Base-by-base conservation (phyloP, 2,797 vertebrate species). In the Meriones psammophilus region DNA sequence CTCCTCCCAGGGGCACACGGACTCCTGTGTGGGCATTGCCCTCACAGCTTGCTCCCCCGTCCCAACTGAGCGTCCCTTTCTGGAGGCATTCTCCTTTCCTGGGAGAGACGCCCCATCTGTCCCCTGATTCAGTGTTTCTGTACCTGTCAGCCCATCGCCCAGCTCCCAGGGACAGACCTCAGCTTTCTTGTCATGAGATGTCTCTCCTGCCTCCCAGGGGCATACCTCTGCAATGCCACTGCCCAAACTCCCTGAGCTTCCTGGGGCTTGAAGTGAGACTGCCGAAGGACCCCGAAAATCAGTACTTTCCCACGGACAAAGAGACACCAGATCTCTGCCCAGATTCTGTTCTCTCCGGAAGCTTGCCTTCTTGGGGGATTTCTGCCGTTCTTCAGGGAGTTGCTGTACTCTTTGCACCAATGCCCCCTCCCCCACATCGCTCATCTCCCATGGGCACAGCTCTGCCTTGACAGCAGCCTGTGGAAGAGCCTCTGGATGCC, bases 371-470 rank as follows among this genome's bases (percentile, higher is more conserved):
- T 77, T 56, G 33, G 83, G 81, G 12, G 26, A 17, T 26, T 96
- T 68, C 89, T 92, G 96, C 86, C 78, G 86, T 76, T 94, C 96
- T 76, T 95, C 60, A 58, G 89, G 73, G 58, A 91, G 69, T 54
- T 36, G 20, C 69, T 76, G 79, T 24, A 26, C 33, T 26, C 71
- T 86, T 60, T 69, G 91, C 54, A 20, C 5, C 0, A 17, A 18
- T 33, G 74, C 93, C 28, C 28, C 85, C 7, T 58, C 60, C n/a
- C 88, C 39, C 28, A n/a, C 64, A 62, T 68, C 68, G 8, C 87
- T 81, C 7, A 94, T 97, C 71, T 99, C 98, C 99, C 98, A 98
- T 68, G 98, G 98, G 94, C 98, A 98, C 74, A 98, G 96, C 68
- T 98, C 98, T 92, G 98, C 98, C 24, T 91, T 98, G 97, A 97